Evolutionary conservation across 2,797 vertebrate genomes (phyloP).

Genomic region (Myotis findleyi): DNA sequence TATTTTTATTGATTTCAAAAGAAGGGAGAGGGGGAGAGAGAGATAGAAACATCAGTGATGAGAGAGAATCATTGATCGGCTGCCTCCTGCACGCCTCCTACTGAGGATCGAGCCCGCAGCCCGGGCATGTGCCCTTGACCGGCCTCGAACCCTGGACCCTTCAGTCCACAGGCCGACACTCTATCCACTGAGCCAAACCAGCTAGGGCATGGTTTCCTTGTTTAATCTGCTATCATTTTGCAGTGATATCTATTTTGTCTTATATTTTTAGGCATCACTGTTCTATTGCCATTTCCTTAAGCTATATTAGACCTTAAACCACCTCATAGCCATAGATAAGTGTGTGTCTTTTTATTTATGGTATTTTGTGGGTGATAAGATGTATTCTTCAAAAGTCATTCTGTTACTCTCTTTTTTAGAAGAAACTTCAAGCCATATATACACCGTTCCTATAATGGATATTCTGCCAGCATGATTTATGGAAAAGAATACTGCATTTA

Average conservation of each 20-base stretch:
- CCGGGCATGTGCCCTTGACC: too few species aligned
- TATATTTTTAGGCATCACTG: not conserved
- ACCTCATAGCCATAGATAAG: not conserved
- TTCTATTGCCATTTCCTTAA: not conserved
- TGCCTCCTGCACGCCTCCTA: too few species aligned
- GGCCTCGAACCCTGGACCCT: too few species aligned
- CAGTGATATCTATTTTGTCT: slow-evolving; percentile 11
- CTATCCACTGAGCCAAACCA: too few species aligned
- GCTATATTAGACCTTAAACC: not conserved
- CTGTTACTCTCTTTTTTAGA: not conserved
- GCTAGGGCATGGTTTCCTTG: not conserved
- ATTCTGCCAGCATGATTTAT: not conserved
- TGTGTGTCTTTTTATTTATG: not conserved
- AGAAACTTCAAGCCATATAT: not conserved
- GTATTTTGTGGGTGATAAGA: not conserved
- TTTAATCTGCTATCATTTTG: slow-evolving; percentile 10
- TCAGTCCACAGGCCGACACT: too few species aligned
- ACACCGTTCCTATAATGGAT: not conserved
- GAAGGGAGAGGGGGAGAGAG: too few species aligned
- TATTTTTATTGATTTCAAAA: too few species aligned
- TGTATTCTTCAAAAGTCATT: not conserved
- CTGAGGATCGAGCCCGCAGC: too few species aligned
- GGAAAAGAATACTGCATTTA: not conserved
- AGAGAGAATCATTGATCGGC: too few species aligned
- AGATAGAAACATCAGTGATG: too few species aligned